These are phyloP conservation scores for Pantherophis guttatus DNA, from an alignment of 2,113 vertebrate species.

Conservation along the genomic window DNA sequence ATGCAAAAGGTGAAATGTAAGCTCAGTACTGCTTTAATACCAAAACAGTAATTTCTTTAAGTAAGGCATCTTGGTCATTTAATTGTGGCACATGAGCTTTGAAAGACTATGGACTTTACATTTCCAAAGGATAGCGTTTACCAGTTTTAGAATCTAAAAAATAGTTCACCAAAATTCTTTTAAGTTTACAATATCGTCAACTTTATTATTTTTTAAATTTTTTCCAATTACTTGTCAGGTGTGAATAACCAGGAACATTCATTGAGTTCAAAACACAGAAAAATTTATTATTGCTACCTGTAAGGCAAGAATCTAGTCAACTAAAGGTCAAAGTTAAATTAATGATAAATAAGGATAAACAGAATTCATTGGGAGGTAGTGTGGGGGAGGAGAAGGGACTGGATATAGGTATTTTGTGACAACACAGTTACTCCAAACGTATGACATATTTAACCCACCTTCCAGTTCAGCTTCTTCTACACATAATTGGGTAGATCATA, in stretches of 20 bases:
- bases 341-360: not conserved
- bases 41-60: not conserved
- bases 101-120: not conserved
- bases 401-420: not conserved
- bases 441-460: not conserved
- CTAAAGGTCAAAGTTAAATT: not conserved
- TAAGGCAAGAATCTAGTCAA: not conserved
- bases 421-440: not conserved
- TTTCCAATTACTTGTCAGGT: not conserved
- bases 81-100: not conserved
- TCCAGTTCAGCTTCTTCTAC: not conserved
- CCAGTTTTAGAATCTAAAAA: not conserved
- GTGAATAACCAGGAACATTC: not conserved
- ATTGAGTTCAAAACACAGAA: not conserved
- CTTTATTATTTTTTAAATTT: not conserved
- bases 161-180: not conserved
- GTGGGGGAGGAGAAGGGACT: not conserved
- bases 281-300: not conserved
- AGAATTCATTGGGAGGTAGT: not conserved
- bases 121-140: not conserved
- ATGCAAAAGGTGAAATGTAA: not conserved
- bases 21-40: not conserved
- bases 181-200: not conserved
- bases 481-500: not conserved
- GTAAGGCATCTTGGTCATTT: not conserved